Evolutionary conservation across 2,113 vertebrate species (phyloP).

Genomic region (Laterallus jamaicensis): DNA sequence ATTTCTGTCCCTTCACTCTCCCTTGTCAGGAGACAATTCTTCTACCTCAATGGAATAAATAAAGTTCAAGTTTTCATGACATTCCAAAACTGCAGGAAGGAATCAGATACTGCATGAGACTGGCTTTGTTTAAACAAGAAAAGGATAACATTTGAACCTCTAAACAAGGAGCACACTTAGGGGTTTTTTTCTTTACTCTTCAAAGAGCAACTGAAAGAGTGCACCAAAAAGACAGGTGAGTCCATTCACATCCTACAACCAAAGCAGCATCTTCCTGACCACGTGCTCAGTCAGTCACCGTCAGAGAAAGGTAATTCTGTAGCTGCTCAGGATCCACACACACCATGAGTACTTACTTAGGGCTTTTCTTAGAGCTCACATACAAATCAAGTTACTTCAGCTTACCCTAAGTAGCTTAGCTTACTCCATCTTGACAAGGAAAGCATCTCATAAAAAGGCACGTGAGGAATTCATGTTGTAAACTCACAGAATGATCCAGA

Average conservation of each 20-base stretch:
- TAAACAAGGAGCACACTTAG: background rate
- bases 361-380: background rate
- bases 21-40: background rate
- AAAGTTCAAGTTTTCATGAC: background rate
- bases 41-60: background rate
- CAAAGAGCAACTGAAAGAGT: background rate
- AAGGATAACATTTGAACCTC: background rate
- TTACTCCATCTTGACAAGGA: background rate
- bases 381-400: constrained; percentile 33
- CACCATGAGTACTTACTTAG: background rate
- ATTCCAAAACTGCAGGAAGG: background rate
- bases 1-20: background rate
- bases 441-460: constrained; percentile 10
- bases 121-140: background rate
- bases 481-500: background rate
- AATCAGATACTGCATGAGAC: background rate
- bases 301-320: background rate
- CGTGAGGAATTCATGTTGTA: background rate
- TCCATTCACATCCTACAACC: background rate
- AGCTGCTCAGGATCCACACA: background rate
- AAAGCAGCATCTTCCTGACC: background rate
- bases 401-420: constrained; percentile 38
- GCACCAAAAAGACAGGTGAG: background rate
- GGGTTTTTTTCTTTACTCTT: background rate
- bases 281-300: background rate